Evolutionary conservation across 1,140 invertebrate genomes (phyloP).

Genomic region (Acromyrmex heyeri): DNA sequence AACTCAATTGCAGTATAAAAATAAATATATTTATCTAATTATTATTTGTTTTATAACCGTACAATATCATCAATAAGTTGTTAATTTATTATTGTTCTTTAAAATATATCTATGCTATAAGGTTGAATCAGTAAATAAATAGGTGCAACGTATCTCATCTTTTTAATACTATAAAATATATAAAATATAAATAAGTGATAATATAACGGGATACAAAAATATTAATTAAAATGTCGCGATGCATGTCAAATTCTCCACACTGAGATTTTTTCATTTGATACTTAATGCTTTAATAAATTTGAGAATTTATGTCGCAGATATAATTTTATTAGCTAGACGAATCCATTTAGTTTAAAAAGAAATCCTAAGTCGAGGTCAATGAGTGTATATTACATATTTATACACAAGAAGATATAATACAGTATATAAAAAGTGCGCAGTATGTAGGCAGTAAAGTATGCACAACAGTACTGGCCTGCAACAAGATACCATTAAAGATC

Average conservation of each 20-base stretch:
- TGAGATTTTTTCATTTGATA: background rate
- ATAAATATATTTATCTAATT: slow-evolving; percentile 29
- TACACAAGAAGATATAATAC: slow-evolving; percentile 76
- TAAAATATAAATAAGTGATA: slow-evolving; percentile 78
- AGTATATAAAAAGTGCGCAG: slow-evolving; percentile 46
- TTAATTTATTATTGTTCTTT: slow-evolving; percentile 35
- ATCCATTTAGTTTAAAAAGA: slow-evolving; percentile 33
- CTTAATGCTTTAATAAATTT: slow-evolving; percentile 25
- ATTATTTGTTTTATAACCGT: background rate
- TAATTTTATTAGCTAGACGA: slow-evolving; percentile 23
- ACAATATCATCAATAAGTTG: slow-evolving; percentile 27
- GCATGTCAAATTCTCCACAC: background rate
- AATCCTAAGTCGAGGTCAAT: slow-evolving; percentile 36
- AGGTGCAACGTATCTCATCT: slow-evolving; percentile 65
- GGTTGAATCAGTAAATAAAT: slow-evolving; percentile 57
- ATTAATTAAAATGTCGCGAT: slow-evolving; percentile 74
- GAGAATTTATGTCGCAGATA: slow-evolving; percentile 11
- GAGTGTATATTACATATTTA: slow-evolving; percentile 81
- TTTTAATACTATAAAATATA: slow-evolving; percentile 78
- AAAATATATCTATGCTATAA: background rate
- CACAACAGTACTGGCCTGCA: slow-evolving; percentile 59
- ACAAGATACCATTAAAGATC: background rate
- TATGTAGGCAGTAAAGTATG: slow-evolving; percentile 44
- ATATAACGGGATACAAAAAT: slow-evolving; percentile 80
- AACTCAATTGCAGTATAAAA: slow-evolving; percentile 16